Evolutionary conservation across 2,797 vertebrate species (phyloP).

Genomic region (Spatula versicolor): DNA sequence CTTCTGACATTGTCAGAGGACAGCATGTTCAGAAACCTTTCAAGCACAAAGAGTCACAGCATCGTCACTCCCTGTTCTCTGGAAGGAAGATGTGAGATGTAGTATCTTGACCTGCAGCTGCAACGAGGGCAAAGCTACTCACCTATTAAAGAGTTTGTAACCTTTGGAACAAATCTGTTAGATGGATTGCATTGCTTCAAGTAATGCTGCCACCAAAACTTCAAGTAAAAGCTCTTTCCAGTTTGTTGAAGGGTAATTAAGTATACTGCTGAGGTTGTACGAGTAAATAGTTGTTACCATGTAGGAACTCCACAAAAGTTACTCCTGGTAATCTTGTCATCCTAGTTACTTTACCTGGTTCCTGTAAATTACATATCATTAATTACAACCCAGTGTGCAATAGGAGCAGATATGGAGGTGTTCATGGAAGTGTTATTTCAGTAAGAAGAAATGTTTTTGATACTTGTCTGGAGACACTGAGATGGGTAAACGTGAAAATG

Average conservation of each 20-base stretch:
- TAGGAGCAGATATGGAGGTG: rapidly evolving
- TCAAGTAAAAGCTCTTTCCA: neutral
- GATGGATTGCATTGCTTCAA: conserved; percentile 3
- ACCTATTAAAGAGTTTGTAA: conserved; percentile 7
- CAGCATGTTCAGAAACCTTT: conserved; percentile 40
- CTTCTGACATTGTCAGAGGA: conserved; percentile 34
- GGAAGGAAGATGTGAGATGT: conserved; percentile 10
- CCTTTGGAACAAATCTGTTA: conserved; percentile 22
- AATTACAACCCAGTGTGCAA: neutral
- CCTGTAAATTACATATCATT: rapidly evolving
- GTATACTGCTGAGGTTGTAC: neutral
- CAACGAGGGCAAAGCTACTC: conserved; percentile 34
- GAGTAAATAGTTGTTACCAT: neutral
- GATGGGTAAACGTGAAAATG: neutral
- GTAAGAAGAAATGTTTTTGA: neutral
- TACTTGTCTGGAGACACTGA: neutral
- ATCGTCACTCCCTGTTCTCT: neutral
- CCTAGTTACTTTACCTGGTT: neutral
- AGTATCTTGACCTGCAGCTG: conserved; percentile 33
- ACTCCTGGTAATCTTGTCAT: neutral
- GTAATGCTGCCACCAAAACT: neutral
- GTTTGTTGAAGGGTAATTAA: neutral
- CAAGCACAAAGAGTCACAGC: conserved; percentile 29
- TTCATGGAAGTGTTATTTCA: neutral
- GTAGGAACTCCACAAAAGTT: neutral